Base-by-base conservation (phyloP, 64 coral and sea anemone genomes). In the Hydrozoanthus tunicans region DNA sequence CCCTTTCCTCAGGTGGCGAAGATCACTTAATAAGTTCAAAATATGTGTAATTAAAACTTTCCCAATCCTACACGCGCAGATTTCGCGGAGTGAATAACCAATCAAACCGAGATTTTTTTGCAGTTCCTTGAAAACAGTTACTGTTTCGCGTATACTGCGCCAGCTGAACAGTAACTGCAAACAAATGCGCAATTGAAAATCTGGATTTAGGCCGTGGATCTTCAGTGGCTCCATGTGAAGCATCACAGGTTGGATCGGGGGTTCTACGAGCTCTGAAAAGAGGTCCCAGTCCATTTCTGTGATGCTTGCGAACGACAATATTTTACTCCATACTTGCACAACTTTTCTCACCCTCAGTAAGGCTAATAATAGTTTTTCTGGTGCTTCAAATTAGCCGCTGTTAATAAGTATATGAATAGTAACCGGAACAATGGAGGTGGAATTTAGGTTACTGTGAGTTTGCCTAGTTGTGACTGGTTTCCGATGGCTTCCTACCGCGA, bases 261-360 rank as follows among this genome's bases (percentile, higher is more conserved):
- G 55, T 90, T 78, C 86, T 78, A 59, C 71, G 86, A 90, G 73
- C 77, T 91, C 89, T 91, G 62, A 91, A 91, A 80, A 91, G 89
- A 91, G 89, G 77, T 91, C 77, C 77, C 77, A 77, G 61, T 90
- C 89, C 76, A 78, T 78, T 78, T 5, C 53, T 78, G 2, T 43
- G 13, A 78, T 78, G 76, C 53, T 59, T 23, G 20, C 10, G 55
- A 23, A 59, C 14, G 78, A 59, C 56, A 59, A 59, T 59, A 59
- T 80, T 53, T 25, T 27, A 51, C 6, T 69, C 24, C 24, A 6
- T n/a, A 69, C 24, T 69, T 69, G 15, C 24, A 6, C 66, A 5
- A 25, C 66, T 6, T n/a, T 3, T 69, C 14, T 69, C 66, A 69
- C 15, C 15, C 66, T 6, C 66, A 14, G 0, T n/a, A 17, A 14